A percentile compares a stretch with the other conserved stretches of the same genome.
phyloP scores from a whole-genome alignment of 2,113 vertebrate species.

The Nothoprocta pentlandii region DNA sequence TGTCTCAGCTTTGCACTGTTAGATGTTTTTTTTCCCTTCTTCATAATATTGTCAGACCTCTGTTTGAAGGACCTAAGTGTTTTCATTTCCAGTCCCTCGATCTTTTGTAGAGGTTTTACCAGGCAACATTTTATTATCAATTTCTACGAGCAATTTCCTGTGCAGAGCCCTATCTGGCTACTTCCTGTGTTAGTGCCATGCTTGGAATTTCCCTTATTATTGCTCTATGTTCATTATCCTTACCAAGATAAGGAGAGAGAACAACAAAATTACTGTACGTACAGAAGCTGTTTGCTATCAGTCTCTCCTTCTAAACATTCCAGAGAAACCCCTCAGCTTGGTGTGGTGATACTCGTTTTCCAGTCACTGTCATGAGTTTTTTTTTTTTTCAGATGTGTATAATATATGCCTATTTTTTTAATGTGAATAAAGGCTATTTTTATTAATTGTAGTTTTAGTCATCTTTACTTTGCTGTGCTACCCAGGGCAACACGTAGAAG shows the following conservation, averaged over 20 bases:
- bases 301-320: background rate
- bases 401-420: slow-evolving; percentile 24
- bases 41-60: background rate
- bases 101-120: background rate
- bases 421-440: slow-evolving; percentile 60
- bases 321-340: background rate
- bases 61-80: background rate
- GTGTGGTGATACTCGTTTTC: background rate
- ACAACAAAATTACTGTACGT: background rate
- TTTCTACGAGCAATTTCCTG: background rate
- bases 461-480: background rate
- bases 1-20: background rate
- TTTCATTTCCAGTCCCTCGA: background rate
- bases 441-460: slow-evolving; percentile 20
- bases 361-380: background rate
- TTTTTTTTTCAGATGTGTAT: background rate
- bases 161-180: background rate
- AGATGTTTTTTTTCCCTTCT: background rate
- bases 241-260: background rate
- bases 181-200: background rate
- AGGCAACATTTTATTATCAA: background rate
- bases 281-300: background rate
- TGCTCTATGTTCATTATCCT: background rate
- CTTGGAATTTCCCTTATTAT: background rate
- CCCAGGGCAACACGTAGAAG: background rate